These are phyloP conservation scores for Mus spicilegus DNA, from an alignment of 2,113 vertebrate genomes.

Conservation along the genomic window DNA sequence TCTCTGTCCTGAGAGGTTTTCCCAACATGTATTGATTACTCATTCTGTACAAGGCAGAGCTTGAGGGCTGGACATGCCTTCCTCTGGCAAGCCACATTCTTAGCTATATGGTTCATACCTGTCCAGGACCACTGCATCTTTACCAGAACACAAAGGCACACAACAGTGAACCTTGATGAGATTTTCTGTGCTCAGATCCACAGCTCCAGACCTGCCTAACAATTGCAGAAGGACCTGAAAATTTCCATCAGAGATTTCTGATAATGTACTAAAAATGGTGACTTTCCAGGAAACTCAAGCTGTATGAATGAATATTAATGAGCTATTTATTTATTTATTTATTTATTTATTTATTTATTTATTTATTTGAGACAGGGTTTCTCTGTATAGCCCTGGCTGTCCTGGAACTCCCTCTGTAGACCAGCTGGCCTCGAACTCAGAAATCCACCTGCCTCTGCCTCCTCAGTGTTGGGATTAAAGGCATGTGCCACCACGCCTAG, in stretches of 20 bases:
- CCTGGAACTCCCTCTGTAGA: too few species aligned
- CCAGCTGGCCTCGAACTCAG: too few species aligned
- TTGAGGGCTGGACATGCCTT: not conserved
- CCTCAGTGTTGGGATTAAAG: too few species aligned
- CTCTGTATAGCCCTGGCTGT: too few species aligned
- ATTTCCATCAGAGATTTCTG: constrained; percentile 1
- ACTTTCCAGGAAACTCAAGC: not conserved
- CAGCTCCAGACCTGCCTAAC: not conserved
- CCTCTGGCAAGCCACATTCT: not conserved
- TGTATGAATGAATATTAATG: not conserved
- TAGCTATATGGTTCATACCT: not conserved
- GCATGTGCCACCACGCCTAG: too few species aligned
- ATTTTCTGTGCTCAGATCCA: not conserved
- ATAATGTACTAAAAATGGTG: constrained; percentile 25
- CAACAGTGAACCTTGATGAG: not conserved
- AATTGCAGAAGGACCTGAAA: not conserved
- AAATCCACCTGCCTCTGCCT: too few species aligned
- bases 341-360: not conserved
- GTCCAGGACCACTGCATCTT: not conserved
- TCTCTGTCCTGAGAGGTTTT: constrained; percentile 23
- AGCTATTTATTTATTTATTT: not conserved
- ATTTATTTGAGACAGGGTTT: too few species aligned
- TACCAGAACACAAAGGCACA: not conserved
- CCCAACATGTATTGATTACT: not conserved
- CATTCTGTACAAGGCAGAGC: not conserved